phyloP scores from a whole-genome alignment of 2,113 vertebrate species.

The Bungarus multicinctus region DNA sequence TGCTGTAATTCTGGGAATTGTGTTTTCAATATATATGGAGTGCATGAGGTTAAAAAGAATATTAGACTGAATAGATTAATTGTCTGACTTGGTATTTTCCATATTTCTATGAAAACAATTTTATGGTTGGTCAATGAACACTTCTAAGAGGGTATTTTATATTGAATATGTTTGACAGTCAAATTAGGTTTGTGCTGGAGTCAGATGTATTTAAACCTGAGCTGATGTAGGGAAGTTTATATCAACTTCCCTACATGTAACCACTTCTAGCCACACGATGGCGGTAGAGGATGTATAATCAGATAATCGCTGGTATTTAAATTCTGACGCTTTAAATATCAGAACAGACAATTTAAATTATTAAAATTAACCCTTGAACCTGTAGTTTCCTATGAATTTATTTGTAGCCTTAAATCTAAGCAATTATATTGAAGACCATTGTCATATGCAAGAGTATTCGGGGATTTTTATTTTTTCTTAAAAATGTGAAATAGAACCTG shows the following conservation, averaged over 20 bases:
- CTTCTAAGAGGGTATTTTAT: too few species aligned
- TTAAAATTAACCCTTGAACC: neutral
- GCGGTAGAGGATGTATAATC: conserved; percentile 1
- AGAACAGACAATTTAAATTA: neutral
- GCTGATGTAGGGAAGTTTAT: too few species aligned
- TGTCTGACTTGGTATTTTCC: neutral
- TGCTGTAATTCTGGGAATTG: neutral
- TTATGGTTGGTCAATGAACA: neutral
- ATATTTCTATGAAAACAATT: neutral
- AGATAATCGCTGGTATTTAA: neutral
- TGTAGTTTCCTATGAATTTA: neutral
- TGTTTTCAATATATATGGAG: neutral
- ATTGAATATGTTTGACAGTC: neutral
- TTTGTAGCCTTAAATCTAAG: neutral
- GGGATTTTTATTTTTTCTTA: neutral
- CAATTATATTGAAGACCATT: neutral
- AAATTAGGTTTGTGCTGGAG: neutral
- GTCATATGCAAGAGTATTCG: neutral
- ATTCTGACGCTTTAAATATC: neutral
- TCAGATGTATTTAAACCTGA: neutral
- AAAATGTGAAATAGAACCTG: neutral
- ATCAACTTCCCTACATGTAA: neutral
- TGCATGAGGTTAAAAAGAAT: neutral
- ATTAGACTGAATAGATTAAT: neutral
- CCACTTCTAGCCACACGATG: conserved; percentile 1